These are phyloP conservation scores for Agrypnus murinus DNA, from an alignment of 2,888 invertebrate genomes.

Conservation along the genomic window DNA sequence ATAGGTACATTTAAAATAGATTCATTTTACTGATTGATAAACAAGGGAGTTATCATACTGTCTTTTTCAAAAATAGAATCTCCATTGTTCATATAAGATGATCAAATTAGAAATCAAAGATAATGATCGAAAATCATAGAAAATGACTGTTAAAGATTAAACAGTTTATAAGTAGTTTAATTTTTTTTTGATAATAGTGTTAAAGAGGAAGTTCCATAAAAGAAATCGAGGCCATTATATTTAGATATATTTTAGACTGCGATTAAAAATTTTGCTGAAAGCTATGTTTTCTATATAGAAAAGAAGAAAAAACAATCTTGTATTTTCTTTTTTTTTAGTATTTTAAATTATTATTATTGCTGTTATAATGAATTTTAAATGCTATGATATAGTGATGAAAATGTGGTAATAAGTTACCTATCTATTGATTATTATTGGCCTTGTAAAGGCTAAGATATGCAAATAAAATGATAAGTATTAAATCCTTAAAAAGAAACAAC, in stretches of 20 bases:
- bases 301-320: constrained; percentile 10
- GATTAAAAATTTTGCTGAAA: constrained; percentile 14
- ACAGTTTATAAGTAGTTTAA: constrained; percentile 16
- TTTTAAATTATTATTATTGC: not conserved
- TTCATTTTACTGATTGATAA: too few relatives aligned
- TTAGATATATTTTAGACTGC: constrained; percentile 34
- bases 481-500: constrained; percentile 25
- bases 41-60: too few relatives aligned
- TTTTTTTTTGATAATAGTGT: constrained; percentile 36
- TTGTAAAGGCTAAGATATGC: constrained; percentile 37
- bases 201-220: too few relatives aligned
- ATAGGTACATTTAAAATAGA: too few relatives aligned
- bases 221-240: constrained; percentile 27
- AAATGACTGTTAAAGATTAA: constrained; percentile 35
- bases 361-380: constrained; percentile 7
- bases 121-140: constrained; percentile 27
- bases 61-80: constrained; percentile 8
- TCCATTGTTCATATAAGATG: constrained; percentile 41
- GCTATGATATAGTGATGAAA: constrained; percentile 38
- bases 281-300: constrained; percentile 26
- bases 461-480: constrained; percentile 40
- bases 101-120: constrained; percentile 27
- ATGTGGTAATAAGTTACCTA: constrained; percentile 42
- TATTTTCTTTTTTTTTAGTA: constrained; percentile 25
- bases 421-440: constrained; percentile 15